Evolutionary conservation across 2,113 vertebrate genomes (phyloP).

Genomic region (Indicator indicator): DNA sequence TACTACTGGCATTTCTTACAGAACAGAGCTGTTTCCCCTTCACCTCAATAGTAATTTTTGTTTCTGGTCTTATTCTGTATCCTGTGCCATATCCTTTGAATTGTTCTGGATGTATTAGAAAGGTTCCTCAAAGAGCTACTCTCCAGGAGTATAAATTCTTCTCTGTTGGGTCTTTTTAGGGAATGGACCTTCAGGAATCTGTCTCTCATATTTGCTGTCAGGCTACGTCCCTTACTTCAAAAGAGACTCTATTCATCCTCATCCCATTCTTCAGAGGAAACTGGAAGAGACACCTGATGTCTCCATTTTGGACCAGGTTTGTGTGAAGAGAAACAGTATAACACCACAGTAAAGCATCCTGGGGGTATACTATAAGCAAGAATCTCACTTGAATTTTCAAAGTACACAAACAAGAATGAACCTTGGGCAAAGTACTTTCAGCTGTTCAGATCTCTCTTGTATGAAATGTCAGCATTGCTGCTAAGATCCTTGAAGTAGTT

Average conservation of each 20-base stretch:
- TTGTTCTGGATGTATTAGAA: neutral
- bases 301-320: slow-evolving; percentile 80
- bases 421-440: neutral
- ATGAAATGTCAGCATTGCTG: neutral
- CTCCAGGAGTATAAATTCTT: neutral
- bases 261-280: slow-evolving; percentile 82
- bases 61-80: neutral
- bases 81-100: neutral
- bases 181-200: slow-evolving; percentile 85
- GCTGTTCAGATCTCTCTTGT: neutral
- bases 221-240: slow-evolving; percentile 80
- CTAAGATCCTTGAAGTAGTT: neutral
- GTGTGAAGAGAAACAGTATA: neutral
- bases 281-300: slow-evolving; percentile 64
- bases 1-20: neutral
- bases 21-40: neutral
- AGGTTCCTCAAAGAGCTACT: neutral
- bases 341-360: neutral
- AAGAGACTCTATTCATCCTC: slow-evolving; percentile 70
- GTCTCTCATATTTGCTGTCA: slow-evolving; percentile 83
- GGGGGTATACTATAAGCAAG: neutral
- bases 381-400: neutral
- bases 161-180: slow-evolving; percentile 58
- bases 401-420: neutral
- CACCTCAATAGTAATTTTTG: neutral